Evolutionary conservation across 53 echinoderm and acorn worm species (phyloP).

Genomic region (Temnopleurus reevesii): DNA sequence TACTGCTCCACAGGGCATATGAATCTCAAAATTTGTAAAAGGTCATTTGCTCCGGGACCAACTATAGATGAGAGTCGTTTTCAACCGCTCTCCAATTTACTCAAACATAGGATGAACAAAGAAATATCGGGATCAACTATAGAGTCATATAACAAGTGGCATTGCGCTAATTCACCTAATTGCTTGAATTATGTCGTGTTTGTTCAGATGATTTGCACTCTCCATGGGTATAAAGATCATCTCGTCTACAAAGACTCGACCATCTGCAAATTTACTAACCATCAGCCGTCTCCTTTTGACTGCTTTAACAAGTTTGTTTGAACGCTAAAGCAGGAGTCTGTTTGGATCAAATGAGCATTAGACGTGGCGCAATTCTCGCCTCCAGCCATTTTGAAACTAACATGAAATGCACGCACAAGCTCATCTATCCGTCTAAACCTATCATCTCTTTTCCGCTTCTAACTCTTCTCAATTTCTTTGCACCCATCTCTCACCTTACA

Average conservation of each 20-base stretch:
- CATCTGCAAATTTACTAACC: neutral
- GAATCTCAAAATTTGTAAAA: too few relatives aligned
- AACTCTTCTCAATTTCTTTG: neutral
- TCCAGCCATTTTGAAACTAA: neutral
- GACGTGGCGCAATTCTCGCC: neutral
- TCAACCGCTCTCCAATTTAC: too few relatives aligned
- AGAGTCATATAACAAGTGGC: too few relatives aligned
- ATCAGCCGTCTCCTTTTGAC: neutral
- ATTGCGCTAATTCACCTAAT: too few relatives aligned
- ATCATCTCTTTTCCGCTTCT: neutral
- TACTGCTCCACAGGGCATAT: too few relatives aligned
- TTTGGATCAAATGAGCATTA: neutral
- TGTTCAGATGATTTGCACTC: too few relatives aligned
- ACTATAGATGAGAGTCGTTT: too few relatives aligned
- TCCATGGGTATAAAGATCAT: neutral
- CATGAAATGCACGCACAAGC: neutral
- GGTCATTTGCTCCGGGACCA: too few relatives aligned
- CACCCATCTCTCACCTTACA: constrained; percentile 5
- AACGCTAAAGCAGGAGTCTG: neutral
- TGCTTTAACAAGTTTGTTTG: neutral
- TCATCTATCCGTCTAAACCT: neutral
- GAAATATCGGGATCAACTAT: too few relatives aligned
- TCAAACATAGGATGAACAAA: too few relatives aligned
- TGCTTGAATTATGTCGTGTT: too few relatives aligned
- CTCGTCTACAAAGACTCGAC: neutral